Percentiles rank a stretch among this genome's conserved stretches.
phyloP scores from a whole-genome alignment of 2,888 invertebrate species.

The Clostera curtula region DNA sequence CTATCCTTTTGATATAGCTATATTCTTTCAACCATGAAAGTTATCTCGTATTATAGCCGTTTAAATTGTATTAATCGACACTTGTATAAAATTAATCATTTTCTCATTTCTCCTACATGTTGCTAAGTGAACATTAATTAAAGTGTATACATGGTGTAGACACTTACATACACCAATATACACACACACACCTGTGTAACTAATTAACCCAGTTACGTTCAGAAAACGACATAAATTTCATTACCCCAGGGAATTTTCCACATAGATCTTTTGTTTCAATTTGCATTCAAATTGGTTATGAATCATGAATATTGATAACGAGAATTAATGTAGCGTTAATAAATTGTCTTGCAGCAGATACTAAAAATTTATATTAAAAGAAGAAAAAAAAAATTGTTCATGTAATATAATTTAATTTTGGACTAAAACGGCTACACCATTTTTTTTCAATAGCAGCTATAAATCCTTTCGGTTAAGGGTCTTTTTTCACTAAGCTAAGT shows the following conservation, averaged over 20 bases:
- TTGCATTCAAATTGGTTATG: slow-evolving; percentile 5
- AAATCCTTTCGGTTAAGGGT: no score
- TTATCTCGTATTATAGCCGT: no score
- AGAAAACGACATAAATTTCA: slow-evolving; percentile 10
- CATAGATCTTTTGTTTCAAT: slow-evolving; percentile 6
- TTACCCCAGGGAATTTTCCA: slow-evolving; percentile 6
- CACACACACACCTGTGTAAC: slow-evolving; percentile 21
- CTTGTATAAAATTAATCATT: slow-evolving; percentile 8
- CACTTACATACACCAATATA: slow-evolving; percentile 16
- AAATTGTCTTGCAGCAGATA: no score
- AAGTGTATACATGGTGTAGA: slow-evolving; percentile 20
- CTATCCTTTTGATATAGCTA: no score
- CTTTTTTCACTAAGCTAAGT: no score
- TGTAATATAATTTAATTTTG: no score
- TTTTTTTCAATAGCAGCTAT: no score
- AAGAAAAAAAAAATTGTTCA: no score
- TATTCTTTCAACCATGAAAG: no score
- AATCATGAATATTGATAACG: slow-evolving; percentile 1
- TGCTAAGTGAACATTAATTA: slow-evolving; percentile 20
- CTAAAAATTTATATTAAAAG: no score
- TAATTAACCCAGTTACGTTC: slow-evolving; percentile 19
- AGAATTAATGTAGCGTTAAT: neutral
- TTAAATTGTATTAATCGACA: slow-evolving; percentile 1
- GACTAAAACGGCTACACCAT: no score
- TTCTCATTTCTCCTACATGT: slow-evolving; percentile 10